Base-by-base conservation (phyloP, 2,888 invertebrate species). In the Ophion slaviceki region DNA sequence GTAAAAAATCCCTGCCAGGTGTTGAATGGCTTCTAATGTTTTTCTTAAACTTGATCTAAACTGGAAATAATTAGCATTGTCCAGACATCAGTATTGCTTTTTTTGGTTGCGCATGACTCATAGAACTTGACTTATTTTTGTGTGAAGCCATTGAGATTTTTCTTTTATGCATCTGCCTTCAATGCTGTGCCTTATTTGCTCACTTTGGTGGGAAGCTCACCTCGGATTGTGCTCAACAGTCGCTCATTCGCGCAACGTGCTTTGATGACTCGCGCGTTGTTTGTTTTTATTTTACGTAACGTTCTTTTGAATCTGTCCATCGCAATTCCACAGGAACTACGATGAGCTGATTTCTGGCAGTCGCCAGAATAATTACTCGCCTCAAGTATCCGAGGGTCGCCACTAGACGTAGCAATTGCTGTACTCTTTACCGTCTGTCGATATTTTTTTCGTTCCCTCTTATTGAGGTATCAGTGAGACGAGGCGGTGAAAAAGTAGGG, bases 1-100 rank as follows among this genome's bases (percentile, higher is more conserved):
- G 14, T 24, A 14, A 53, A 17, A 14, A 17, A 53, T 53, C 0
- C 14, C 17, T 17, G 53, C 53, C 14, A 53, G 17, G 11, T 5
- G 17, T 53, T 17, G 17, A 53, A 53, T 14, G 17, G n/a, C 59
- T 64, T 61, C 14, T 6, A 2, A n/a, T 72, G n/a, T 32, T 64
- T 66, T 76, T 64, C 36, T 45, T 20, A 17, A 57, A 68, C 36
- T 40, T 40, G 6, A 53, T 24, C 67, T 28, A 40, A 68, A 68
- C 82, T 85, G 85, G 85, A 85, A 76, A 85, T 62, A 80, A 82
- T 80, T 76, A 62, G 80, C 82, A 82, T 85, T 85, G 85, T 76
- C 82, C 85, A 85, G 85, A 85, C 28, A 76, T 72, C 40, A 40
- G 24, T 74, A 61, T 20, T 57, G 70, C 66, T 67, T 64, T 57